A percentile compares a stretch with the other conserved stretches of the same genome.
Conservation (phyloP, 2,888 invertebrate species). For the Acanthosoma haemorrhoidale region DNA sequence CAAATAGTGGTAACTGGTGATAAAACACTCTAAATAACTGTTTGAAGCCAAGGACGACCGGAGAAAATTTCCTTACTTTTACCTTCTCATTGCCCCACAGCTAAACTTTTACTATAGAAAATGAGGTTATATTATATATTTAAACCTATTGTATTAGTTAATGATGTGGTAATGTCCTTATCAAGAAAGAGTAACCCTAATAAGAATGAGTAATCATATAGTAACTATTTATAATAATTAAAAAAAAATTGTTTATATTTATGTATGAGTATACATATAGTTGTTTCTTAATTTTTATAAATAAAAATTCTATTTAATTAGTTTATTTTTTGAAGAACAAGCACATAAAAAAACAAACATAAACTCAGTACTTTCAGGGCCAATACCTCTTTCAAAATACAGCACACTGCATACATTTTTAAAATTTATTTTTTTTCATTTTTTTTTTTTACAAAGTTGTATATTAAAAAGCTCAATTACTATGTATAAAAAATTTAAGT, state of each 20-base stretch:
- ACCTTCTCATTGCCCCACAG: constrained; percentile 34
- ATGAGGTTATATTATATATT: constrained; percentile 38
- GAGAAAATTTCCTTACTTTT: constrained; percentile 37
- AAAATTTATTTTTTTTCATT: constrained; percentile 23
- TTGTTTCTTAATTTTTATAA: not conserved
- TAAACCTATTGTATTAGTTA: constrained; percentile 39
- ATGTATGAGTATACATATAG: not conserved
- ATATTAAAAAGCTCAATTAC: constrained; percentile 24
- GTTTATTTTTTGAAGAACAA: constrained; percentile 9
- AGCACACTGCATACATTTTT: constrained; percentile 34
- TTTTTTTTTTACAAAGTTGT: constrained; percentile 30
- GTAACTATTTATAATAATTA: constrained; percentile 29
- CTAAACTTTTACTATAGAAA: constrained; percentile 40
- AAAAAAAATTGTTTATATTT: constrained; percentile 13
- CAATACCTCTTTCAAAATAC: constrained; percentile 31
- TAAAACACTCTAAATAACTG: constrained; percentile 40
- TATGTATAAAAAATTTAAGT: constrained; percentile 25
- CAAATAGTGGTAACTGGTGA: constrained; percentile 41
- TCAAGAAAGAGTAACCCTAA: constrained; percentile 34
- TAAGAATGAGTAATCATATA: constrained; percentile 23
- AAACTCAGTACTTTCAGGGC: constrained; percentile 19
- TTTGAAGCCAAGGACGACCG: constrained; percentile 40
- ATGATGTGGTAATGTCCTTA: constrained; percentile 36
- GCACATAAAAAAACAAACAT: constrained; percentile 18
- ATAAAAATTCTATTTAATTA: constrained; percentile 26